Percentiles rank a stretch among this genome's conserved stretches.
Evolutionary conservation across 2,888 invertebrate species (phyloP).

Genomic region (Arge pagana): DNA sequence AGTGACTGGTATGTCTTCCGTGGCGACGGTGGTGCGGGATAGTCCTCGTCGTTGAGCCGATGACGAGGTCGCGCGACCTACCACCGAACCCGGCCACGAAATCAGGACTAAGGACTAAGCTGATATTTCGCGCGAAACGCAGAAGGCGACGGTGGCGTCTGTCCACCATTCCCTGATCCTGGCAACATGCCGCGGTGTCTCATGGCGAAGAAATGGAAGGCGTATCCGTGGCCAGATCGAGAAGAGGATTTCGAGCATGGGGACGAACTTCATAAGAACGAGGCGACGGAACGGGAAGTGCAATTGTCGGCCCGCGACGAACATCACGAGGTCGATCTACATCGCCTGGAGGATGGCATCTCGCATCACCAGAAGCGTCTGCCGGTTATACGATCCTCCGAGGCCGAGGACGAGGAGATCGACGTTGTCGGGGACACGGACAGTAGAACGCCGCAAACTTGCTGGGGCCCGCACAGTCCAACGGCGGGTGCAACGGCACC

Average conservation of each 20-base stretch:
- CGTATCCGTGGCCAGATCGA: constrained; percentile 76
- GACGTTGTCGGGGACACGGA: constrained; percentile 79
- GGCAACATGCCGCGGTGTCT: constrained; percentile 89
- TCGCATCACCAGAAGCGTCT: constrained; percentile 4
- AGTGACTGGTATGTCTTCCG: constrained; percentile 28
- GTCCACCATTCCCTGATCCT: constrained; percentile 64
- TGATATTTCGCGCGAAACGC: constrained; percentile 39
- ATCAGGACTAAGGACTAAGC: constrained; percentile 36
- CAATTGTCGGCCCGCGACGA: constrained; percentile 23
- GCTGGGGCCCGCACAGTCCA: constrained; percentile 77
- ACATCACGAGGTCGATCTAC: constrained; percentile 28
- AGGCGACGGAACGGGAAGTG: constrained; percentile 9
- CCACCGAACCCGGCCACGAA: constrained; percentile 41
- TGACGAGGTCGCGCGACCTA: constrained; percentile 43
- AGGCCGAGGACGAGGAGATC: constrained; percentile 71
- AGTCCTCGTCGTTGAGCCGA: constrained; percentile 45
- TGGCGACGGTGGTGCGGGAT: constrained; percentile 42
- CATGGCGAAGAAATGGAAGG: constrained; percentile 96
- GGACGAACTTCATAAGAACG: too few species aligned
- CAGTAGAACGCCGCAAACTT: constrained; percentile 60
- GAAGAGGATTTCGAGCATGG: constrained; percentile 53
- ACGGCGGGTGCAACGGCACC: constrained; percentile 74
- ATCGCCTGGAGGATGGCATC: not conserved
- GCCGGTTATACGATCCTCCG: constrained; percentile 31
- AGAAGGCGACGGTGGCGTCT: constrained; percentile 36